These are phyloP conservation scores for Hemitrygon akajei DNA, from an alignment of 2,797 vertebrate species.

Conservation along the genomic window DNA sequence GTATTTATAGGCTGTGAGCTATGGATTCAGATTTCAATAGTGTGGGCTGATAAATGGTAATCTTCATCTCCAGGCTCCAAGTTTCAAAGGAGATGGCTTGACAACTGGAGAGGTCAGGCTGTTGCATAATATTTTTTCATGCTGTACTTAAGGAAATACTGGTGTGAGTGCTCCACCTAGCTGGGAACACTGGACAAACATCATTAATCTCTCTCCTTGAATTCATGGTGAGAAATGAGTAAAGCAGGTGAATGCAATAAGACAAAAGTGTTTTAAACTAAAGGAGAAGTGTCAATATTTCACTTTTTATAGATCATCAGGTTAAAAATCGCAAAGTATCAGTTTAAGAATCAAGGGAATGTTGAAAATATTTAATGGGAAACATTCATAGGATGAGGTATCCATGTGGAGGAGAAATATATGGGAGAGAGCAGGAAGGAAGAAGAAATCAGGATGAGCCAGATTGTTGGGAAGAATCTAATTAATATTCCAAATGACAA, in stretches of 20 bases:
- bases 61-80: background rate
- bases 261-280: background rate
- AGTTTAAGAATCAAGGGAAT: background rate
- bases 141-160: background rate
- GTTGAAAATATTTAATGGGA: background rate
- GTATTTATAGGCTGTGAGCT: background rate
- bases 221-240: background rate
- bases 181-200: background rate
- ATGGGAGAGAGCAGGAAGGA: background rate
- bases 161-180: conserved; percentile 18
- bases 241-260: background rate
- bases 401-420: background rate
- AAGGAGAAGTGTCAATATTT: background rate
- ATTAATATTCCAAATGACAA: background rate
- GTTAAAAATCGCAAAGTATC: background rate
- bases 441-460: background rate
- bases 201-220: background rate
- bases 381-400: background rate
- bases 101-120: background rate
- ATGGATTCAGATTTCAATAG: background rate
- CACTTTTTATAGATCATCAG: background rate
- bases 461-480: background rate
- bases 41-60: background rate
- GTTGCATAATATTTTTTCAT: background rate
- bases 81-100: background rate